Evolutionary conservation across 2,113 vertebrate genomes (phyloP), one percentile per base, ranked within the genome.

Genomic region (Xiphophorus maculatus): DNA sequence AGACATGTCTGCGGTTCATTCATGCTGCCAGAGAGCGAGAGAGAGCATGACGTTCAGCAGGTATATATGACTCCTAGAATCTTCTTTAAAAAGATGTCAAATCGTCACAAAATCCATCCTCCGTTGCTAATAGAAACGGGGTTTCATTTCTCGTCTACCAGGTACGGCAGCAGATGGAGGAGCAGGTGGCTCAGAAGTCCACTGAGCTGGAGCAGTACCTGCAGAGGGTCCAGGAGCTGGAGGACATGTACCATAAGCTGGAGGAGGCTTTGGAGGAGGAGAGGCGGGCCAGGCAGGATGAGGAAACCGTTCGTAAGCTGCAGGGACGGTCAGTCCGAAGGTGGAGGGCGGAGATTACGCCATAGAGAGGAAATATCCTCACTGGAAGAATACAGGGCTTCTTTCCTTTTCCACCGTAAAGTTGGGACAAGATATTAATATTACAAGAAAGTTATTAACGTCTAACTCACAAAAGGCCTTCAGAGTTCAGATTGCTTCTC

Each of bases 161-260:
- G 98, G 96, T 97, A 66, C 96, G 98, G 61, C 96, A 96, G 88
- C 92, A 98, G 91, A 97, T 99, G 97, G 98, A 99, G 87, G 95
- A 97, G 82, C 94, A 99, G 90, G 96, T 99, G 80, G 97, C 97
- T 25, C 96, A 98, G 92, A 99, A 99, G 85, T 97, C 97, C 32
- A 95, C 93, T 1, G 97, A 99, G 87, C 93, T 99, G 90, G 96
- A 99, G 66, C 97, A 98, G 91, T 97, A 99, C 86, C 91, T 99
- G 83, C 96, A 95, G 90, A 93, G 97, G 32, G 97, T 99, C 4
- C 87, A 63, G 1, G 98, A 99, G 86, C 93, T 99, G 84, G 97
- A 99, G 88, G 95, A 95, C 87, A 96, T 99, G 97, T 99, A 99
- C 78, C 87, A 93, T 0, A 93, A 94, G 71, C 95, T 99, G 48